These are phyloP conservation scores for Phortica variegata DNA, from an alignment of 1,140 invertebrate genomes.

Conservation along the genomic window DNA sequence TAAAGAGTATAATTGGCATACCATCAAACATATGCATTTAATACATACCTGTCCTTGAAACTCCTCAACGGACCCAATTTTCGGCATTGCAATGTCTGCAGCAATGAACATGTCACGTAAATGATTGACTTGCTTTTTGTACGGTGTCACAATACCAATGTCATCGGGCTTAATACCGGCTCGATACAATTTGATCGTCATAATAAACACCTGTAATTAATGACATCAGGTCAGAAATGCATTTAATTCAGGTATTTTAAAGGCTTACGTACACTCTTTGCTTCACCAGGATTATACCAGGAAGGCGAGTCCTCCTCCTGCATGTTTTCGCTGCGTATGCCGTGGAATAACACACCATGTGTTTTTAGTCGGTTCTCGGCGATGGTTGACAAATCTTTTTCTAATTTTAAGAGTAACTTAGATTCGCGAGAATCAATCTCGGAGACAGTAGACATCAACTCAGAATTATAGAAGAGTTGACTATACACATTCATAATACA, in stretches of 20 bases:
- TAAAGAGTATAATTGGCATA: not conserved
- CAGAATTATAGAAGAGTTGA: conserved; percentile 72
- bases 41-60: conserved; percentile 72
- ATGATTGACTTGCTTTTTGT: conserved; percentile 76
- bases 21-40: not conserved
- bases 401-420: not conserved
- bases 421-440: conserved; percentile 24
- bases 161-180: conserved; percentile 64
- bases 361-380: conserved; percentile 37
- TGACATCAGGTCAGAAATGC: too few species aligned
- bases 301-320: conserved; percentile 75
- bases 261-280: conserved; percentile 56
- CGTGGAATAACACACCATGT: conserved; percentile 79
- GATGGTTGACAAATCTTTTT: not conserved
- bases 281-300: conserved; percentile 88
- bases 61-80: conserved; percentile 91
- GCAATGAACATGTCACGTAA: conserved; percentile 35
- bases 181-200: conserved; percentile 65
- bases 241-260: not conserved
- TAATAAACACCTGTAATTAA: conserved; percentile 59
- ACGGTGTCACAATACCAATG: conserved; percentile 91
- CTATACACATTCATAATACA: conserved; percentile 74
- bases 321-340: conserved; percentile 73
- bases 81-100: conserved; percentile 68
- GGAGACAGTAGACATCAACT: conserved; percentile 39